Evolutionary conservation across 2,797 vertebrate genomes (phyloP).

Genomic region (Bufotes viridis): DNA sequence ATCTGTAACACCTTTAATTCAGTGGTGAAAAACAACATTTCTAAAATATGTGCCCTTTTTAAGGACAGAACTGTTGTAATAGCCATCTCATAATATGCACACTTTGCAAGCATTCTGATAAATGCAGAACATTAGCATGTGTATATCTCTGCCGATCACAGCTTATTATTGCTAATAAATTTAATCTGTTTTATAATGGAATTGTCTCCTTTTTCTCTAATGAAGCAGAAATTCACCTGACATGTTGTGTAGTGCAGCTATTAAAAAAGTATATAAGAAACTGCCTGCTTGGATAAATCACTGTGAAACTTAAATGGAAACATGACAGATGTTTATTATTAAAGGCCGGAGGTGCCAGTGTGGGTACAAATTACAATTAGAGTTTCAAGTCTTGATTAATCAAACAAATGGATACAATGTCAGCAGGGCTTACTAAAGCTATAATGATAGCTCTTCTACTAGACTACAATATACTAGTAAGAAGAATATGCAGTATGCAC

Average conservation of each 20-base stretch:
- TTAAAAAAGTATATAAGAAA: slow-evolving; percentile 38
- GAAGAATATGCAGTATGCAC: neutral
- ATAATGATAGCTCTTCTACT: neutral
- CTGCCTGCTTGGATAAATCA: slow-evolving; percentile 17
- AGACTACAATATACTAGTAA: neutral
- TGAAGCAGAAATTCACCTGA: slow-evolving; percentile 43
- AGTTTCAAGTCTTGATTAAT: slow-evolving; percentile 20
- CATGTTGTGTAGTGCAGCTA: neutral
- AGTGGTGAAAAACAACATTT: slow-evolving; percentile 4
- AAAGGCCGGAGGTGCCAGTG: neutral
- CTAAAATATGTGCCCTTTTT: slow-evolving; percentile 3
- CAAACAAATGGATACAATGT: neutral
- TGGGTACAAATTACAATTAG: slow-evolving; percentile 32
- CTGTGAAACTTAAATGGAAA: slow-evolving; percentile 29
- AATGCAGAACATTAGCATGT: slow-evolving; percentile 27
- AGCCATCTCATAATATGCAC: neutral
- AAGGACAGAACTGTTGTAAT: neutral
- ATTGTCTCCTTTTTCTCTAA: slow-evolving; percentile 23
- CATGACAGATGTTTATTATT: slow-evolving; percentile 31
- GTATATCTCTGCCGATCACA: slow-evolving; percentile 23
- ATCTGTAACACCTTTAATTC: neutral
- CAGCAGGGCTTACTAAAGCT: slow-evolving; percentile 10
- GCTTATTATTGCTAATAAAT: slow-evolving; percentile 36
- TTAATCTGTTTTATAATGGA: slow-evolving; percentile 48
- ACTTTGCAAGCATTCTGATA: slow-evolving; percentile 20